These are phyloP conservation scores for Brevimyrus niger DNA, from an alignment of 2,113 vertebrate genomes.

Conservation along the genomic window DNA sequence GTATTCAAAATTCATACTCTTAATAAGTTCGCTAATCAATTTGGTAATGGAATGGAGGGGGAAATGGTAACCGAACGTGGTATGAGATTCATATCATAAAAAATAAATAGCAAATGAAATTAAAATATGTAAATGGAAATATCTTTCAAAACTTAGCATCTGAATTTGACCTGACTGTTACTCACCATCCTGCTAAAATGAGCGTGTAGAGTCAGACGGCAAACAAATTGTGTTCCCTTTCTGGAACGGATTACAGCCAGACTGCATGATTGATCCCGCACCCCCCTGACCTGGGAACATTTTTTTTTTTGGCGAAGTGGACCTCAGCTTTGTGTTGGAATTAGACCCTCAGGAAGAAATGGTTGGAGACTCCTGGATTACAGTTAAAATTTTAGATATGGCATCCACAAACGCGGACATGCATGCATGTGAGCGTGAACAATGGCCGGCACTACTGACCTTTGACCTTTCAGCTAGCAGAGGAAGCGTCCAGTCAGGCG, in stretches of 20 bases:
- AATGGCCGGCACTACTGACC: slow-evolving; percentile 37
- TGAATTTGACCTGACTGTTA: not conserved
- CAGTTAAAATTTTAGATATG: not conserved
- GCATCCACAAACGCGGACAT: not conserved
- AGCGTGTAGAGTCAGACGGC: not conserved
- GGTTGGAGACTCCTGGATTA: not conserved
- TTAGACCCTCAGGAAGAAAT: not conserved
- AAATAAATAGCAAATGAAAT: slow-evolving; percentile 11
- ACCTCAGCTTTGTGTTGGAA: not conserved
- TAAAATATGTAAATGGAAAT: slow-evolving; percentile 7
- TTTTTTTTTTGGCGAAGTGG: not conserved
- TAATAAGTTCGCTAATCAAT: slow-evolving; percentile 12
- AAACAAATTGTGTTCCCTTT: not conserved
- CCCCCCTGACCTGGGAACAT: not conserved
- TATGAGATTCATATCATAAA: slow-evolving; percentile 1
- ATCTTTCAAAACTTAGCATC: slow-evolving; percentile 4
- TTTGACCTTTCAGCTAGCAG: slow-evolving; percentile 55
- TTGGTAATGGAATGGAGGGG: slow-evolving; percentile 2
- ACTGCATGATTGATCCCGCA: not conserved
- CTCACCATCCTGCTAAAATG: not conserved
- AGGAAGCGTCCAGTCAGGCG: slow-evolving; percentile 57
- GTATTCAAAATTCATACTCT: slow-evolving; percentile 15
- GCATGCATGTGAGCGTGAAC: slow-evolving; percentile 41
- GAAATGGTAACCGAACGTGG: not conserved
- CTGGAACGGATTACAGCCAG: not conserved